Base-by-base conservation (phyloP, 2,113 vertebrate genomes). In the Lontra canadensis region DNA sequence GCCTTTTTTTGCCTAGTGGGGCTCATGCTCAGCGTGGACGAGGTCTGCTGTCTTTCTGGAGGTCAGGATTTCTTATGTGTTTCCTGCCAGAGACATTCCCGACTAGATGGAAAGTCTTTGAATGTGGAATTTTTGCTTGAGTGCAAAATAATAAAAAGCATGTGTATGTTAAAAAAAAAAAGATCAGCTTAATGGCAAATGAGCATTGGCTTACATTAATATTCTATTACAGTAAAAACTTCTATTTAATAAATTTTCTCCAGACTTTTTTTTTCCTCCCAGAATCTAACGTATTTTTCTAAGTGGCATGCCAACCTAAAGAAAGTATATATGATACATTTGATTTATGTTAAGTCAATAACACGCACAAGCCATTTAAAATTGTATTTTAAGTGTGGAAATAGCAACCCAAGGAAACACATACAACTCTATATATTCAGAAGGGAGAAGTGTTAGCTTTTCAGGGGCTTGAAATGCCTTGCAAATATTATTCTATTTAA, bases 131-230 rank as follows among this genome's bases (percentile, higher is more conserved):
- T 99, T 99, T 99, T 98, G 98, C 98, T 98, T 99, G 98, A 99
- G 99, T 99, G 98, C 98, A 99, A 99, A 99, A 99, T 99, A 99
- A 99, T 99, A 99, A 99, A 98, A 99, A 99, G 99, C 99, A 99
- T 99, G 99, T 99, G 99, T 99, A 98, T 98, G 98, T 99, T 99
- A 98, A 98, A 98, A 31, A 65, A 61, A 52, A 63, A 63, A 67
- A 98, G 98, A 99, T 98, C 98, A 98, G 98, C 98, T 98, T 99
- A 99, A 99, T 99, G 98, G 98, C 98, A 99, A 99, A 99, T 98
- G 98, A 99, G 98, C 98, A 98, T 98, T 98, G 98, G 98, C 98
- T 99, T 99, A 98, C 98, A 98, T 99, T 99, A 99, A 99, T 99
- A 99, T 99, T 99, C 98, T 98, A 98, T 99, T 99, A 99, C 99